A percentile compares a stretch with the other conserved stretches of the same genome.
These are phyloP conservation scores for Aporophyla lueneburgensis DNA, from an alignment of 2,888 invertebrate species.

Conservation along the genomic window DNA sequence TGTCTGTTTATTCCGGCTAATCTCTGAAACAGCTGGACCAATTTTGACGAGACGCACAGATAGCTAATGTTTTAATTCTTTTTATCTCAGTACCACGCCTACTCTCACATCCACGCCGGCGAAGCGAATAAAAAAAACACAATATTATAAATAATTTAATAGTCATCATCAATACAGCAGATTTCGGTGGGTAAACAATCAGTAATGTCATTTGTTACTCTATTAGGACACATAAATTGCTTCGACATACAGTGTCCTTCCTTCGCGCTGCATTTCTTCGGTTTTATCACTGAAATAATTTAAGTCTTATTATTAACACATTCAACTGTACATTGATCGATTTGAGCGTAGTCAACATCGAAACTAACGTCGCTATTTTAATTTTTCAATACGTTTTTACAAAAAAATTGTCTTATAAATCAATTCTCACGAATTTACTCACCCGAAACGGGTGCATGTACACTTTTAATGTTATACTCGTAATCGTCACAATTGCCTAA, in stretches of 20 bases:
- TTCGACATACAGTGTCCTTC: neutral
- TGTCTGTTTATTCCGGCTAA: too few relatives aligned
- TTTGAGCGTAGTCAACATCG: neutral
- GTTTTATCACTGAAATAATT: neutral
- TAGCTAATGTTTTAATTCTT: too few relatives aligned
- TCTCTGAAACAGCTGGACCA: too few relatives aligned
- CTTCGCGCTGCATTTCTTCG: constrained; percentile 1
- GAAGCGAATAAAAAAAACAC: neutral
- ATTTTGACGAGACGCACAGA: too few relatives aligned
- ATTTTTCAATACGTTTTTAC: neutral
- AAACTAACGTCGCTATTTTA: neutral
- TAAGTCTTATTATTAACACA: neutral
- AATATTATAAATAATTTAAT: neutral
- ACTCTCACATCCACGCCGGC: too few relatives aligned
- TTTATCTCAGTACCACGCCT: too few relatives aligned
- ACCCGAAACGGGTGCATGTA: too few relatives aligned
- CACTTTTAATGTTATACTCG: too few relatives aligned
- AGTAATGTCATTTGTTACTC: neutral
- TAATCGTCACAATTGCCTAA: too few relatives aligned
- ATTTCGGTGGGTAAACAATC: constrained; percentile 19
- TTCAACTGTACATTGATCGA: neutral
- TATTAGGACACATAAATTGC: neutral
- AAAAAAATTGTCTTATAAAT: too few relatives aligned
- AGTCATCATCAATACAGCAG: neutral
- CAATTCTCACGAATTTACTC: too few relatives aligned